Base-by-base conservation (phyloP, 2,888 invertebrate genomes). In the Cheilosia pagana region DNA sequence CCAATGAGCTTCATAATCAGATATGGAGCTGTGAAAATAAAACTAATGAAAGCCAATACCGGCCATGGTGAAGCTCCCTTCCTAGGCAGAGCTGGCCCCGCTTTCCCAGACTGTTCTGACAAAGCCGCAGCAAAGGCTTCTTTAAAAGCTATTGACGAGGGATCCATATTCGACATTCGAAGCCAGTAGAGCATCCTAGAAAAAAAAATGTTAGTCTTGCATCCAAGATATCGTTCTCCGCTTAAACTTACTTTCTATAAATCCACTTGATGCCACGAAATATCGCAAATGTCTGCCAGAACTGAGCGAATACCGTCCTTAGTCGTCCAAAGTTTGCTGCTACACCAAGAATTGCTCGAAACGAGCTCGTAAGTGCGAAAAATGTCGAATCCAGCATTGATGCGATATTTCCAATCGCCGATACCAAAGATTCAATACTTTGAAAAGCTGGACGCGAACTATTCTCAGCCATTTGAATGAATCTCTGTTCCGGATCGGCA, bases 301-400 rank as follows among this genome's bases (percentile, higher is more conserved):
- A 94, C 89, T 97, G 96, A 1, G 95, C 95, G 89, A 99, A 95
- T 88, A 98, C 95, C 3, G 95, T 94, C 82, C 96, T 94, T 77
- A 99, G 92, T 57, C 96, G 93, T 3, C 97, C 96, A 90, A 99
- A 96, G 92, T 99, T 98, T 87, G 99, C 98, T 7, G 98, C 98
- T 1, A 99, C 98, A 78, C 98, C 98, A 63, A 99, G 93, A 87
- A 99, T 97, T 65, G 99, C 99, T 88, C 97, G 94, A 90, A 99
- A 99, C 0, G 99, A 98, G 91, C 96, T 98, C 21, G 98, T 97
- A 89, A 99, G 94, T 3, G 99, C 98, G 90, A 97, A 96, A 91
- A 98, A 98, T 53, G 99, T 98, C 23, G 98, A 98, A 89, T 99
- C 99, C 72, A 99, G 92, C 98, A 99, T 98, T 94, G 98, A 97